Base-by-base conservation (phyloP, 2,113 vertebrate genomes). In the Cheilinus undulatus region DNA sequence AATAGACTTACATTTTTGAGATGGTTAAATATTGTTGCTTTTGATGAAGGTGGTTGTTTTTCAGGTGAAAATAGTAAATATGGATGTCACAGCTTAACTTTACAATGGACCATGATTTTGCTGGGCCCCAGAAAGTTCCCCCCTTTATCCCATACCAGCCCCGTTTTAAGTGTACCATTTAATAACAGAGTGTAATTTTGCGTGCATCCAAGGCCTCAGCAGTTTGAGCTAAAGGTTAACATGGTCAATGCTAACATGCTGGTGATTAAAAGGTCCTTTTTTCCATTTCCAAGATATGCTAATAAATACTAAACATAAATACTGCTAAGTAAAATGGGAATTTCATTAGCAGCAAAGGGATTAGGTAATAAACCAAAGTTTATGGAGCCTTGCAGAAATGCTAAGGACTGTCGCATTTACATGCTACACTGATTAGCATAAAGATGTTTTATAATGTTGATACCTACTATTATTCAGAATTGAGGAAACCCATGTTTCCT, bases 381-480 rank as follows among this genome's bases (percentile, higher is more conserved):
- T 30, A 45, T 27, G 19, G 24, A 49, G 30, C 42, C 7, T 27
- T 5, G 19, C 20, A 24, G 54, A 11, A 26, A 9, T 3, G 13
- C 13, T 19, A 43, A 32, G 15, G 2, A 32, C 15, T 27, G 10
- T 7, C 14, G 20, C 7, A 70, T 43, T 36, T 34, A 38, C 14
- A 40, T 19, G 22, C 53, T 60, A 54, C 28, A 53, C 3, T 24
- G 40, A 42, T 42, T 19, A 42, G 40, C 13, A 54, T 43, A 3
- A 26, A 61, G 22, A 74, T 26, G 53, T 54, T 49, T 51, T 22
- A 53, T 45, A 22, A 43, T 30, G 22, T 57, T 57, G 66, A 45
- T 24, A 42, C 23, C 28, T 13, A 23, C 42, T 15, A 32, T 59
- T 59, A 60, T 51, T 79, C 52, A 4, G 22, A 68, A 45, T 60